These are phyloP conservation scores for Petrocephalus microphthalmus DNA, from an alignment of 2,113 vertebrate genomes.

Conservation along the genomic window DNA sequence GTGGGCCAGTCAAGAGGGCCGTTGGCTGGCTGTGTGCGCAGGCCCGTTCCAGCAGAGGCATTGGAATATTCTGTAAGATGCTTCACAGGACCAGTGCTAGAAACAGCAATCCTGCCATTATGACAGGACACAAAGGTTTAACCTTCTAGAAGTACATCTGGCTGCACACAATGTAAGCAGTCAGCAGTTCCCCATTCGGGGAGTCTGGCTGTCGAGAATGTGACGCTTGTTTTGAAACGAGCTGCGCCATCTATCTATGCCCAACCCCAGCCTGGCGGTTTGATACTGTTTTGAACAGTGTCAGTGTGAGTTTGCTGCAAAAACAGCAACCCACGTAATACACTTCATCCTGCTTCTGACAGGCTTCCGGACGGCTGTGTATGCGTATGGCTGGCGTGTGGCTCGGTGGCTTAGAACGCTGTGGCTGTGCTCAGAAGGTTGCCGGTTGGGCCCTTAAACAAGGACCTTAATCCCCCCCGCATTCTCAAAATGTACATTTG, in stretches of 20 bases:
- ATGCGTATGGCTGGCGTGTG: neutral
- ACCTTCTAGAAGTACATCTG: constrained; percentile 22
- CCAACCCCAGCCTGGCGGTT: neutral
- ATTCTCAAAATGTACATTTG: neutral
- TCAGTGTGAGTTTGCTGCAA: neutral
- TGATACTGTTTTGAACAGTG: neutral
- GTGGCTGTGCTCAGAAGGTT: neutral
- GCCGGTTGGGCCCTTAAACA: neutral
- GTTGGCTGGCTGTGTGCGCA: constrained; percentile 37
- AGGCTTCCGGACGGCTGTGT: neutral
- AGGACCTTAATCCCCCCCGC: neutral
- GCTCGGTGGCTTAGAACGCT: neutral
- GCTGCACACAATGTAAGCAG: constrained; percentile 1
- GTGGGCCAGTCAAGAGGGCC: constrained; percentile 22
- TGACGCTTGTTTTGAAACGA: neutral
- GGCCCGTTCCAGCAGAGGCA: constrained; percentile 41
- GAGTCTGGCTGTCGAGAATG: neutral
- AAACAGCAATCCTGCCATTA: constrained; percentile 12
- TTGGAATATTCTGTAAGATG: constrained; percentile 62
- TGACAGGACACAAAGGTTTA: constrained; percentile 25
- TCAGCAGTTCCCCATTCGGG: constrained; percentile 3
- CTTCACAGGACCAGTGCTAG: constrained; percentile 18
- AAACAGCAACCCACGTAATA: neutral
- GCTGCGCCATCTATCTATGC: neutral
- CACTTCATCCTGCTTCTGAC: neutral